These are phyloP conservation scores for Parnassius orleans DNA, from an alignment of 2,888 invertebrate genomes.

Conservation along the genomic window DNA sequence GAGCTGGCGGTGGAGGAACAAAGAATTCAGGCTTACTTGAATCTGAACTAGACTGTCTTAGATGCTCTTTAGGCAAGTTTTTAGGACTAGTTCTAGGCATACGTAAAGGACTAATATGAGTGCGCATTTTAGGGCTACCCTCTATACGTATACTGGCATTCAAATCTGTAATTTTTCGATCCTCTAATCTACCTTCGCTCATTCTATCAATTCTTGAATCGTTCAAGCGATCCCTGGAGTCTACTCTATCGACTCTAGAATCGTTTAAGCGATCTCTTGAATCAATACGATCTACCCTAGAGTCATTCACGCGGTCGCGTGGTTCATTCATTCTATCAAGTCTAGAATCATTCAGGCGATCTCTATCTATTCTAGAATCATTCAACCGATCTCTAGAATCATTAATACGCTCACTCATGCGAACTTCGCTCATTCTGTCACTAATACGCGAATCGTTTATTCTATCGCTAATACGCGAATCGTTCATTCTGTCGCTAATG, in stretches of 20 bases:
- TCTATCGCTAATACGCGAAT: constrained; percentile 41
- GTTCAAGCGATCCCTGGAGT: constrained; percentile 30
- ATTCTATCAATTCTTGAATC: constrained; percentile 39
- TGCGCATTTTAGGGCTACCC: constrained; percentile 62
- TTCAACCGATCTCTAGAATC: constrained; percentile 43
- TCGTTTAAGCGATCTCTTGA: constrained; percentile 32
- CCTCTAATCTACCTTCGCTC: constrained; percentile 47
- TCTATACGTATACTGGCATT: constrained; percentile 66
- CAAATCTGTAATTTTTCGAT: constrained; percentile 53
- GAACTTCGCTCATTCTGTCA: constrained; percentile 38
- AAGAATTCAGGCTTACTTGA: constrained; percentile 58
- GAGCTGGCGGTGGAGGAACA: constrained; percentile 49
- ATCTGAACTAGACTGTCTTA: constrained; percentile 54
- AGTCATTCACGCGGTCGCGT: constrained; percentile 35
- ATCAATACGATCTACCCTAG: constrained; percentile 33
- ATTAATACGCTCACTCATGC: constrained; percentile 34
- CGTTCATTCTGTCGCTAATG: constrained; percentile 35
- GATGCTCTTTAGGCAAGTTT: constrained; percentile 52
- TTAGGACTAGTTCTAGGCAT: constrained; percentile 57
- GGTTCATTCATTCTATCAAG: constrained; percentile 30
- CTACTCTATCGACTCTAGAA: constrained; percentile 33
- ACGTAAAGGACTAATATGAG: constrained; percentile 60
- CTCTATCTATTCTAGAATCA: constrained; percentile 35
- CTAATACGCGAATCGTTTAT: constrained; percentile 31
- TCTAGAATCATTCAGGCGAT: constrained; percentile 30